phyloP scores from a whole-genome alignment of 1,140 invertebrate genomes.

The Drosophila mojavensis region DNA sequence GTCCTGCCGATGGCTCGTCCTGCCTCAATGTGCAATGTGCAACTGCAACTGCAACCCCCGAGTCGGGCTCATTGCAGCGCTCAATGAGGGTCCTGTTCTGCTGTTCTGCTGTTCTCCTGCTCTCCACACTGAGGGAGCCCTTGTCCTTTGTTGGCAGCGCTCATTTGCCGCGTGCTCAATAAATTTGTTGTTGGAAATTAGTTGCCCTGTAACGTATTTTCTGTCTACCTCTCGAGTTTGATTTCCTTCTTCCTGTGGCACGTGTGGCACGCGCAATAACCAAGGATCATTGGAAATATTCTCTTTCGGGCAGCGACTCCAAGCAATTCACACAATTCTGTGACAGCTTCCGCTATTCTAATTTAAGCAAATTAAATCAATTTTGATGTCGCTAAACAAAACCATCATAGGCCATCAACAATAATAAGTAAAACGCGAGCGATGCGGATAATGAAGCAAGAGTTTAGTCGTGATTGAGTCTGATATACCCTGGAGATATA shows the following conservation, averaged over 20 bases:
- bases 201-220: slow-evolving; percentile 65
- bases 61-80: slow-evolving; percentile 40
- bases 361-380: slow-evolving; percentile 75
- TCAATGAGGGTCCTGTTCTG: slow-evolving; percentile 53
- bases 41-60: slow-evolving; percentile 67
- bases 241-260: slow-evolving; percentile 60
- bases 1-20: slow-evolving; percentile 33
- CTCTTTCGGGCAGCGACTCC: background rate
- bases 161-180: slow-evolving; percentile 42
- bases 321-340: slow-evolving; percentile 17
- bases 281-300: background rate
- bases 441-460: background rate
- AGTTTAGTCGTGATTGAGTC: background rate
- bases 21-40: slow-evolving; percentile 43
- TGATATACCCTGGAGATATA: slow-evolving; percentile 3
- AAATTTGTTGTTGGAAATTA: slow-evolving; percentile 54
- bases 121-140: slow-evolving; percentile 28
- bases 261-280: slow-evolving; percentile 48
- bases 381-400: slow-evolving; percentile 62
- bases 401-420: slow-evolving; percentile 50
- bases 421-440: slow-evolving; percentile 35
- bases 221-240: slow-evolving; percentile 22
- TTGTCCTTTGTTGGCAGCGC: slow-evolving; percentile 27
- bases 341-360: slow-evolving; percentile 57
- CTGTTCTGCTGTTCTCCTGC: slow-evolving; percentile 11